Base-by-base conservation (phyloP, 2,888 invertebrate genomes). In the Tenthredo amoena region DNA sequence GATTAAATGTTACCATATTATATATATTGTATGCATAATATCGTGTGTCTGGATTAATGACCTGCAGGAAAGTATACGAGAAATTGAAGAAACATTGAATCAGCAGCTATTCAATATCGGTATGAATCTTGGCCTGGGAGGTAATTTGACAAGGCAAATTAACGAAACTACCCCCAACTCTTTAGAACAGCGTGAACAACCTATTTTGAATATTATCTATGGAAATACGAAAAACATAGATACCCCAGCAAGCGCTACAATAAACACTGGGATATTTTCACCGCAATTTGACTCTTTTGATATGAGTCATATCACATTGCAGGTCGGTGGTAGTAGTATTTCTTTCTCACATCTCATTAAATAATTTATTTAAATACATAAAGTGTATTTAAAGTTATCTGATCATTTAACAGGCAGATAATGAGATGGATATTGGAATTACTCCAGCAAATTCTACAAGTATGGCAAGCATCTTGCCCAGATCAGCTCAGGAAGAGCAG, bases 51-150 rank as follows among this genome's bases (percentile, higher is more conserved):
- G 58, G 15, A n/a, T 76, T 55, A 77, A 7, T 34, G 10, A 86
- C 76, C 85, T 87, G 5, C 77, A 94, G 93, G 94, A 94, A 86
- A 94, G 91, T 86, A 93, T 94, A 74, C 90, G 91, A 82, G 93
- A 93, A 86, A 91, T 94, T 62, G 94, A 94, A 86, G 93, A 94
- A 77, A 93, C 94, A 0, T 87, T 94, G 47, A 94, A 93, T 88
- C 93, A 93, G 65, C 93, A 94, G 87, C 88, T 94, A 43, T 92
- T 93, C 84, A 92, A 90, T 84, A 92, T 93, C 9, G 91, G 90
- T 18, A 88, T 93, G 89, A 91, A 91, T 85, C 87, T 92, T n/a
- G 90, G 87, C 0, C 74, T 91, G 18, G 89, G 87, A 34, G 88
- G 85, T 34, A 87, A 87, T 86, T 76, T 90, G 3, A 62, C 89